phyloP scores from a whole-genome alignment of 2,797 vertebrate species.

The Eremophila alpestris region DNA sequence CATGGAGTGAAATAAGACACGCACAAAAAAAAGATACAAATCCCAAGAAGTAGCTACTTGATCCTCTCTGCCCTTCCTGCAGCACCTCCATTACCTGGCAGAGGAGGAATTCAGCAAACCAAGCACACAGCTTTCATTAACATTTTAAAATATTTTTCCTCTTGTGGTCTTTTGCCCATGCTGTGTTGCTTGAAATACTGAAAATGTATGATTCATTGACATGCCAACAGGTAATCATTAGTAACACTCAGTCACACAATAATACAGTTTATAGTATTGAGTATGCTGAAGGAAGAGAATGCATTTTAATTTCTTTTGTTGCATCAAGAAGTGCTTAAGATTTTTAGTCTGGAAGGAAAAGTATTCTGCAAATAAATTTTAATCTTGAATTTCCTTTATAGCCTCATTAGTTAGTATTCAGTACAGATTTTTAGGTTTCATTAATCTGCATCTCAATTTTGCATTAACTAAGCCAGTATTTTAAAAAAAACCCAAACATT shows the following conservation, averaged over 20 bases:
- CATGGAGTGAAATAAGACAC: background rate
- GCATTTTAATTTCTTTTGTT: background rate
- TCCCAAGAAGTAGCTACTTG: background rate
- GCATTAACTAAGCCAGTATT: background rate
- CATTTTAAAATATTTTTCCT: slow-evolving; percentile 1
- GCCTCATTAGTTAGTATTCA: background rate
- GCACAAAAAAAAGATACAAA: background rate
- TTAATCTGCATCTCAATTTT: background rate
- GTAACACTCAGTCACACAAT: background rate
- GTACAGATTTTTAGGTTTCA: background rate
- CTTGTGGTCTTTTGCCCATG: background rate
- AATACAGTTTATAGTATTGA: background rate
- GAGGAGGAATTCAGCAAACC: background rate
- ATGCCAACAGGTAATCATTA: background rate
- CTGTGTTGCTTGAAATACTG: background rate
- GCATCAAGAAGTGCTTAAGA: background rate
- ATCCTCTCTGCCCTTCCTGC: background rate
- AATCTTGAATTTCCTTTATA: background rate
- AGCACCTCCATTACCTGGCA: background rate
- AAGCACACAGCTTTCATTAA: background rate
- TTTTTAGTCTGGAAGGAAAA: background rate
- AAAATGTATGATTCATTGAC: background rate
- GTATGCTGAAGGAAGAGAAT: background rate
- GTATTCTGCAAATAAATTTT: background rate
- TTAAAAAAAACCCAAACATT: background rate